phyloP scores from a whole-genome alignment of 2,888 invertebrate genomes.

The Lepidochrysops patricia region DNA sequence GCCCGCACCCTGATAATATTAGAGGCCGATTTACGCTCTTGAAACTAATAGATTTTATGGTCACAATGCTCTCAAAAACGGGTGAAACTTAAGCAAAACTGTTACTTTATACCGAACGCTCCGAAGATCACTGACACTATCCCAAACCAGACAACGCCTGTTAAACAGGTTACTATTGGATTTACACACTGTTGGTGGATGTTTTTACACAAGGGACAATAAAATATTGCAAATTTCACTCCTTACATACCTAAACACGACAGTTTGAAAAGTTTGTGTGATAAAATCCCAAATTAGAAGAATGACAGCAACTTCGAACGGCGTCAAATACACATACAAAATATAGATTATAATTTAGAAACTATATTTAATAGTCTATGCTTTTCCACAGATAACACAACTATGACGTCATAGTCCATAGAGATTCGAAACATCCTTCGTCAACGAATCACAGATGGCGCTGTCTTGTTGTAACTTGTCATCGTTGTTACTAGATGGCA shows the following conservation, averaged over 20 bases:
- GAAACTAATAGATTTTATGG: conserved; percentile 49
- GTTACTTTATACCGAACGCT: neutral
- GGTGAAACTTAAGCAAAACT: conserved; percentile 11
- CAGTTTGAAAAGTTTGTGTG: conserved; percentile 68
- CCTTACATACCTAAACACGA: conserved; percentile 58
- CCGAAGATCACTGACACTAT: conserved; percentile 25
- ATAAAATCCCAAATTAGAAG: conserved; percentile 66
- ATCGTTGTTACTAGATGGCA: too few relatives aligned
- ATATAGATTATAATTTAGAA: conserved; percentile 4
- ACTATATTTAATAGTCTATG: neutral
- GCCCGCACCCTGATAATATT: conserved; percentile 50
- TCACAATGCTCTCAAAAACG: conserved; percentile 38
- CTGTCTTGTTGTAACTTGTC: too few relatives aligned
- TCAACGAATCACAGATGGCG: too few relatives aligned
- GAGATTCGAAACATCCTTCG: too few relatives aligned
- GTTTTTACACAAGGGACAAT: conserved; percentile 16
- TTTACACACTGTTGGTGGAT: conserved; percentile 13
- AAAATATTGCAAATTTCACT: conserved; percentile 28
- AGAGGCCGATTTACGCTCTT: conserved; percentile 35
- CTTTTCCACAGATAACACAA: neutral
- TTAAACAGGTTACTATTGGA: conserved; percentile 39
- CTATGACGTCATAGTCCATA: neutral
- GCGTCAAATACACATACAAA: conserved; percentile 63
- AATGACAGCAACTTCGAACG: conserved; percentile 61
- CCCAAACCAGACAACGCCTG: conserved; percentile 61